These are phyloP conservation scores for Sycophila texana DNA, from an alignment of 2,888 invertebrate species.

Conservation along the genomic window DNA sequence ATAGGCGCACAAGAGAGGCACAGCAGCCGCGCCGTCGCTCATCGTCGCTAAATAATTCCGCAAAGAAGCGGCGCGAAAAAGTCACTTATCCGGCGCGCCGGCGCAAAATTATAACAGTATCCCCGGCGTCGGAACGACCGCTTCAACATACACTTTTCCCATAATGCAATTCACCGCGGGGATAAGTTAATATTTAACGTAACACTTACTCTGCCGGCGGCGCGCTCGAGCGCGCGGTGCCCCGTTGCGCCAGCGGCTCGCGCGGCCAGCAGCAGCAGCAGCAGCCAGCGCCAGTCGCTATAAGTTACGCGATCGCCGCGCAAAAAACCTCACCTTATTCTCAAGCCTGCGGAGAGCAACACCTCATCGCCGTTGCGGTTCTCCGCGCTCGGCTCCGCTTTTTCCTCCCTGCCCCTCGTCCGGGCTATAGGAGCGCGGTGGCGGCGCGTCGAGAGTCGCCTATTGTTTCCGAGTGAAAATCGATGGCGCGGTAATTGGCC, in stretches of 20 bases:
- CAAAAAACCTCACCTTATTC: constrained; percentile 32
- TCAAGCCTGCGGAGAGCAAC: background rate
- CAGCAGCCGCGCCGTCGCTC: too few species aligned
- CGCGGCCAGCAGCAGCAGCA: background rate
- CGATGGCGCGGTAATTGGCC: constrained; percentile 54
- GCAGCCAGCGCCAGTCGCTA: too few species aligned
- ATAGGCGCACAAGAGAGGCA: too few species aligned
- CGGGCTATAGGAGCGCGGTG: too few species aligned
- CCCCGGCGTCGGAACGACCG: too few species aligned
- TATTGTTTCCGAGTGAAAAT: constrained; percentile 56
- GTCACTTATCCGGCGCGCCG: background rate
- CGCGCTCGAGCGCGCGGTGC: too few species aligned
- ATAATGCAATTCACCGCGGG: constrained; percentile 28
- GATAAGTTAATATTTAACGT: constrained; percentile 48
- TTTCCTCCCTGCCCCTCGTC: background rate
- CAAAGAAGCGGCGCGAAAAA: too few species aligned
- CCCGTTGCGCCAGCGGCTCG: background rate
- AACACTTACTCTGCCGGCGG: constrained; percentile 28
- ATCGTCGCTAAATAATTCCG: too few species aligned
- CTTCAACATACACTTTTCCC: background rate
- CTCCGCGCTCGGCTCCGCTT: constrained; percentile 7
- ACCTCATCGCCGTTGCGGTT: constrained; percentile 44
- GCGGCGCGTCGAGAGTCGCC: constrained; percentile 4
- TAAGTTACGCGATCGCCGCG: background rate
- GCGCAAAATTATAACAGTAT: background rate